Evolutionary conservation across 2,797 vertebrate species (phyloP).

Genomic region (Alcedo quadribrachys): DNA sequence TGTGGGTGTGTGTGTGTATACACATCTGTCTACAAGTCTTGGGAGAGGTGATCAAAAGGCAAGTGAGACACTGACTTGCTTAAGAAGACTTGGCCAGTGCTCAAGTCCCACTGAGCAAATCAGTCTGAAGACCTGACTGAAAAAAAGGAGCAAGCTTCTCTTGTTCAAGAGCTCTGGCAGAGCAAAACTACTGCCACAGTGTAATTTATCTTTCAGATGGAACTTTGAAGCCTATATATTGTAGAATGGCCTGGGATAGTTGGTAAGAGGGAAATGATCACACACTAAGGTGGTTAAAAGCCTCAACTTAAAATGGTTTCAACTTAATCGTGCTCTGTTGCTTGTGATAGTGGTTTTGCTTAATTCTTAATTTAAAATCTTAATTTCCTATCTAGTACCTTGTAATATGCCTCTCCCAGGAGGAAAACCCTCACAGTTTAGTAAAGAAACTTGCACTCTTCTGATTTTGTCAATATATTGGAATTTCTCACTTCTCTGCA

Average conservation of each 20-base stretch:
- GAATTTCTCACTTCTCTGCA: not conserved
- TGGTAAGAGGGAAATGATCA: too few species aligned
- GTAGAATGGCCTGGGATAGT: not conserved
- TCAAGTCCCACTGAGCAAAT: not conserved
- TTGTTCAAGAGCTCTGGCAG: not conserved
- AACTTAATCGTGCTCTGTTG: not conserved
- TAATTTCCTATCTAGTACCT: not conserved
- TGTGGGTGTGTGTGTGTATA: not conserved
- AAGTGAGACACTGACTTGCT: not conserved
- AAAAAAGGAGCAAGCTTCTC: not conserved
- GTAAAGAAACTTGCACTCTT: not conserved
- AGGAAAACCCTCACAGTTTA: not conserved
- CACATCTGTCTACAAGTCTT: not conserved
- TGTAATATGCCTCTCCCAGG: not conserved
- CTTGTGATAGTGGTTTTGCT: not conserved
- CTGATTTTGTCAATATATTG: not conserved
- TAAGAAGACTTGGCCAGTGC: not conserved
- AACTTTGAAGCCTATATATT: not conserved
- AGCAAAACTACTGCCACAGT: not conserved
- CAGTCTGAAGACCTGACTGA: not conserved
- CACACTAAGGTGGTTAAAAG: not conserved
- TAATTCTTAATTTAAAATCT: not conserved
- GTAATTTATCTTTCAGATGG: not conserved
- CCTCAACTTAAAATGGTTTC: accelerated
- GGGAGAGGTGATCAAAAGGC: not conserved